These are phyloP conservation scores for Oncopodura yosiiana DNA, from an alignment of 1,140 invertebrate genomes.

Conservation along the genomic window DNA sequence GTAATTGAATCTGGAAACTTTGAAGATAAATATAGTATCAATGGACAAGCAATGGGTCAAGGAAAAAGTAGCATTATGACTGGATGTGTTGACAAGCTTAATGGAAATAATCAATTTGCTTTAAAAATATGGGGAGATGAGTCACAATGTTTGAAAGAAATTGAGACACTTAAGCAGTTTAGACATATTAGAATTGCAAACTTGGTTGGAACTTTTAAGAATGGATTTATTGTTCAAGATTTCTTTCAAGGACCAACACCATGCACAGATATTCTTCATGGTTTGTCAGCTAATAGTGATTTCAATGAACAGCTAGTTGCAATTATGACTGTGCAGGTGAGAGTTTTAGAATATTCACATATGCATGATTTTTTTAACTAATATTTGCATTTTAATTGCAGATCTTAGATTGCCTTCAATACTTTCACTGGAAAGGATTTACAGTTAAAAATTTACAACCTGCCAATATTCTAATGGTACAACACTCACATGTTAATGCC, in stretches of 20 bases:
- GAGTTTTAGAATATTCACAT: not conserved
- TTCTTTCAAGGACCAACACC: too few relatives aligned
- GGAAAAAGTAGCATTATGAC: too few relatives aligned
- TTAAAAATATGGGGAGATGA: too few relatives aligned
- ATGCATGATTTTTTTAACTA: conserved; percentile 1
- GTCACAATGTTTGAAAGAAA: too few relatives aligned
- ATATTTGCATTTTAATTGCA: conserved; percentile 37
- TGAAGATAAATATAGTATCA: not conserved
- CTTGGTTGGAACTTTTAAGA: too few relatives aligned
- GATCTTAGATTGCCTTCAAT: conserved; percentile 76
- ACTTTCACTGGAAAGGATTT: conserved; percentile 83
- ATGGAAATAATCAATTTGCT: too few relatives aligned
- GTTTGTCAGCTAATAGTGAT: conserved; percentile 69
- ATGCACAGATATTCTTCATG: conserved; percentile 43
- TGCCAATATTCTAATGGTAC: conserved; percentile 54
- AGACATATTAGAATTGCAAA: too few relatives aligned
- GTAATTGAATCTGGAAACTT: not conserved
- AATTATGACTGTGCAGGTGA: conserved; percentile 63
- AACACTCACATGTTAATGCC: conserved; percentile 30
- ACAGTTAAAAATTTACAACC: conserved; percentile 90
- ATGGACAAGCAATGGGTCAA: too few relatives aligned
- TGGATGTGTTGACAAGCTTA: conserved; percentile 83
- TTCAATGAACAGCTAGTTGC: conserved; percentile 86
- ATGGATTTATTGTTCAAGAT: too few relatives aligned
- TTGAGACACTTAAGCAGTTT: too few relatives aligned